Evolutionary conservation across 2,113 vertebrate genomes (phyloP), one percentile per base, ranked within the genome.

Genomic region (Glareola pratincola): DNA sequence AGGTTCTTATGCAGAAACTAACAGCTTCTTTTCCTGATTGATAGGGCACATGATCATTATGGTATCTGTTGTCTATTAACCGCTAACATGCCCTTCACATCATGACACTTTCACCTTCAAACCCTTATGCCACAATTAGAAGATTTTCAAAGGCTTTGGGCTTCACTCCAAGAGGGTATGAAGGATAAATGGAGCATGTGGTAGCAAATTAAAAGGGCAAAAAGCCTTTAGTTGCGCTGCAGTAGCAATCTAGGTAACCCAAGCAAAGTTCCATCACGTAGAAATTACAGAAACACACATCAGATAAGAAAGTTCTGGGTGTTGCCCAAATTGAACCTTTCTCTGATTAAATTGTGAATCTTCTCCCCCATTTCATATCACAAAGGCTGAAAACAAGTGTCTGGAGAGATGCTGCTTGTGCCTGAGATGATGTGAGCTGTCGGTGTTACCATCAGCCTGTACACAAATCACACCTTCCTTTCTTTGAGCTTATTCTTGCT

Each of bases 101-200:
- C 2, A 68, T 14, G 68, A 82, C 39, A 64, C 57, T 30, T 83
- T 83, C 39, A 51, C 27, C 16, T 83, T 88, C 53, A 83, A 96
- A 89, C 24, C 4, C 12, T 81, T 27, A 7, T 43, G 39, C 32
- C 88, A 47, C 41, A 77, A 20, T 4, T 20, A 71, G 23, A 51
- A 36, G 27, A 63, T 69, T 83, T 91, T 85, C 82, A 90, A 91
- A 83, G 43, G 39, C 48, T 94, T 71, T 95, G 74, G 29, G 51
- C 43, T 76, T 79, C 54, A 76, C 16, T 48, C 29, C 36, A 73
- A 27, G 41, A 36, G 8, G 30, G 20, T 9, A 47, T 64, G 72
- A 92, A 73, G 21, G 20, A 69, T 27, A 92, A 72, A 86, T 53
- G 4, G 50, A 86, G 67, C 14, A 47, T 8, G 18, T 69, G 4